Percentiles rank a stretch among this genome's conserved stretches.
Conservation (phyloP, 2,797 vertebrate genomes). For the Poecile montanus region DNA sequence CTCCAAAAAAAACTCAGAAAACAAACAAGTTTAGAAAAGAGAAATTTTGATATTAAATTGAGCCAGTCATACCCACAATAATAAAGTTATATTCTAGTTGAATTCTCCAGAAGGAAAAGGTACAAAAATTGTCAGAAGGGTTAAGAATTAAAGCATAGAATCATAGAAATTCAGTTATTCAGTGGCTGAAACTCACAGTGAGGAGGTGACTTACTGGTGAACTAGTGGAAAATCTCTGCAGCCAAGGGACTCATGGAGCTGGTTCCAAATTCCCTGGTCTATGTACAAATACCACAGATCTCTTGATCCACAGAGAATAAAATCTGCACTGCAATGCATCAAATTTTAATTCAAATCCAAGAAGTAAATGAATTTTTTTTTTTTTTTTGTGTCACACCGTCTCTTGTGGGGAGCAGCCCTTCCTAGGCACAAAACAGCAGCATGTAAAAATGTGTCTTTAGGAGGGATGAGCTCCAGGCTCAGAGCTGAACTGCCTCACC, state of each 20-base stretch:
- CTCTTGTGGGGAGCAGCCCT: not conserved
- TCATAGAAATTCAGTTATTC: not conserved
- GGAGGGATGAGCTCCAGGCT: not conserved
- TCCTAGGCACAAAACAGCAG: not conserved
- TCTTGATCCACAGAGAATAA: not conserved
- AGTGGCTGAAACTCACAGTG: not conserved
- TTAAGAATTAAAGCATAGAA: not conserved
- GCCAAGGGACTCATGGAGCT: accelerated
- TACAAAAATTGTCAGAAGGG: not conserved
- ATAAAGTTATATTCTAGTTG: not conserved
- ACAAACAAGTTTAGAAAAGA: not conserved
- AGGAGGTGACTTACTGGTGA: not conserved
- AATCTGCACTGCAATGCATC: not conserved
- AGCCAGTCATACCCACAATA: not conserved
- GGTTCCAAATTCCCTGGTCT: not conserved
- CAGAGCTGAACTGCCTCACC: not conserved
- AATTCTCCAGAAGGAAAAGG: not conserved
- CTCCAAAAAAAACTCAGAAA: not conserved
- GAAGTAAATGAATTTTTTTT: not conserved
- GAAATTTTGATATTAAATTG: not conserved
- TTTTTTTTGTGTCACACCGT: not conserved
- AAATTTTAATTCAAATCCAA: not conserved
- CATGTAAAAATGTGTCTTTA: not conserved
- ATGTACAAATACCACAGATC: not conserved
- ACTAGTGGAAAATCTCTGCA: accelerated